phyloP scores from a whole-genome alignment of 2,888 invertebrate genomes.

The Deilephila porcellus region DNA sequence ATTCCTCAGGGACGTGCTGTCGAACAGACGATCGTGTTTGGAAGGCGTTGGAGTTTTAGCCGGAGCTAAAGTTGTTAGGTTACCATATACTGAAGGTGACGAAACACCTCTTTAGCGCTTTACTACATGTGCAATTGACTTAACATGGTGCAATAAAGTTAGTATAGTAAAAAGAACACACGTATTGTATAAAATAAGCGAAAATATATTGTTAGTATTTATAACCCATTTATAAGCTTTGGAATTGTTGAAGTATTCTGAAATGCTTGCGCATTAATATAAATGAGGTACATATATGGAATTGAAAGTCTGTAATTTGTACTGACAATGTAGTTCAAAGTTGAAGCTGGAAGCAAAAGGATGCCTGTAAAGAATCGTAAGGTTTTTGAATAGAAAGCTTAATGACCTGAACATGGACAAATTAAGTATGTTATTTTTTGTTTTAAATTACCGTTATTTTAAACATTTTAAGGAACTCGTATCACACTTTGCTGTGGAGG shows the following conservation, averaged over 20 bases:
- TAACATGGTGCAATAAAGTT: slow-evolving; percentile 37
- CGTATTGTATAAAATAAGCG: slow-evolving; percentile 41
- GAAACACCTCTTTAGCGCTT: slow-evolving; percentile 79
- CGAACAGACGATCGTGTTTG: slow-evolving; percentile 79
- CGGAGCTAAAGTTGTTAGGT: slow-evolving; percentile 73
- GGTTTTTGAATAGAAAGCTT: not conserved
- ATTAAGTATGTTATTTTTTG: not conserved
- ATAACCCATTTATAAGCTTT: slow-evolving; percentile 59
- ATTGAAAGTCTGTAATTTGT: slow-evolving; percentile 38
- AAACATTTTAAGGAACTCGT: not conserved
- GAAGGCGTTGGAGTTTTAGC: slow-evolving; percentile 78
- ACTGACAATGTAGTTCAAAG: not conserved
- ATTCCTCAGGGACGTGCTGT: slow-evolving; percentile 77
- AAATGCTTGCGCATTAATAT: slow-evolving; percentile 59
- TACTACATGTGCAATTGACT: slow-evolving; percentile 57
- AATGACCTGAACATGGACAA: not conserved
- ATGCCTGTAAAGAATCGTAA: not conserved
- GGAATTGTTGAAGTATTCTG: slow-evolving; percentile 54
- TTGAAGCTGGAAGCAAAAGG: not conserved
- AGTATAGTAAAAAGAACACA: slow-evolving; percentile 33
- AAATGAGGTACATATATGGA: slow-evolving; percentile 42
- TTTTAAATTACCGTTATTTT: not conserved
- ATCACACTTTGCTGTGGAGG: not conserved
- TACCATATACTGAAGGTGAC: slow-evolving; percentile 72
- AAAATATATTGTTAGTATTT: slow-evolving; percentile 51